Percentiles rank a stretch among this genome's conserved stretches.
Conservation (phyloP, 2,888 invertebrate genomes). For the Orgyia antiqua region DNA sequence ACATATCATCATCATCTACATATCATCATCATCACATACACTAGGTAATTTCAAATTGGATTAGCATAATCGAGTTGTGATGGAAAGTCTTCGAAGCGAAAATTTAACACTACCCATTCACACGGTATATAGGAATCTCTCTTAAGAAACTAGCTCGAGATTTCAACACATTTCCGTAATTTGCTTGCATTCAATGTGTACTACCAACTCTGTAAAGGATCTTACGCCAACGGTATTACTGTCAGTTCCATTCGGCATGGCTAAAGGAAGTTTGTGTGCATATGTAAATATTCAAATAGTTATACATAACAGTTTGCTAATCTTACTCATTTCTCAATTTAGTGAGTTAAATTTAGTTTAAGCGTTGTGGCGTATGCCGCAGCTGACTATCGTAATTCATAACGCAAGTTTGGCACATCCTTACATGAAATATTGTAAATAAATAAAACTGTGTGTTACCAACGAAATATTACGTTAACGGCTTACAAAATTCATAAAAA, state of each 20-base stretch:
- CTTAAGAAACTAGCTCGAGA: constrained; percentile 17
- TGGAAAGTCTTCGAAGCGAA: no score
- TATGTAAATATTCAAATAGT: constrained; percentile 6
- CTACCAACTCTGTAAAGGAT: constrained; percentile 24
- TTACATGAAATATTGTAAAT: constrained; percentile 2
- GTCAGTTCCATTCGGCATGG: constrained; percentile 13
- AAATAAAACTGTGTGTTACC: not conserved
- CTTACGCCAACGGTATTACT: constrained; percentile 18
- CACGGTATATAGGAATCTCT: no score
- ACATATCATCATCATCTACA: no score
- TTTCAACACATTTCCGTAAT: constrained; percentile 22
- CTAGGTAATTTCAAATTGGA: no score
- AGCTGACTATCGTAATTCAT: constrained; percentile 21
- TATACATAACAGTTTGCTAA: constrained; percentile 14
- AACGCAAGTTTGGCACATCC: constrained; percentile 6
- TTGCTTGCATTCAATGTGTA: constrained; percentile 21
- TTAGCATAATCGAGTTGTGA: no score
- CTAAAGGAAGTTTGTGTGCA: not conserved
- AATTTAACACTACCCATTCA: no score
- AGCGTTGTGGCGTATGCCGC: constrained; percentile 12
- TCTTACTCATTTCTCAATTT: constrained; percentile 22
- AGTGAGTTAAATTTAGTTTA: constrained; percentile 21
- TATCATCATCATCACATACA: no score
- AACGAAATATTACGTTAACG: no score
- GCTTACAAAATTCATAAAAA: no score